Percentiles rank a stretch among this genome's conserved stretches.
Evolutionary conservation across 2,797 vertebrate species (phyloP).

Genomic region (Mareca strepera): DNA sequence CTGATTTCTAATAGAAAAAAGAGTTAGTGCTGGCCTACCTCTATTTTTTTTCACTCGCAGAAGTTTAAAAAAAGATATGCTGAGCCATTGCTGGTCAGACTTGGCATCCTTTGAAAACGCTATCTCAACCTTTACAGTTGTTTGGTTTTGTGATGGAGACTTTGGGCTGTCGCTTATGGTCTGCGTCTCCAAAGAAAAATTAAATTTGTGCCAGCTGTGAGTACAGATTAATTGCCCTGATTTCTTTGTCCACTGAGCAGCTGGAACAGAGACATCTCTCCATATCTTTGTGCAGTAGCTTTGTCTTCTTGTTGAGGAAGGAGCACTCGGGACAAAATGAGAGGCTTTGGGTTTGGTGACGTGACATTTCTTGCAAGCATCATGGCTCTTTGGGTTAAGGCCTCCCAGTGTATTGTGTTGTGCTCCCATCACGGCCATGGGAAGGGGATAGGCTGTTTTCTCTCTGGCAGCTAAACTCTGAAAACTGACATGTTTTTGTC

Average conservation of each 20-base stretch:
- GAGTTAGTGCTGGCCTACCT: background rate
- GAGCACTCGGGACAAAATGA: background rate
- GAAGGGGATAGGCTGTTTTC: background rate
- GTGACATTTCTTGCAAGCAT: background rate
- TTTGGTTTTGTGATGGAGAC: background rate
- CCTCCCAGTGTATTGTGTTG: background rate
- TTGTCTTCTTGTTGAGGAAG: background rate
- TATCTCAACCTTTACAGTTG: background rate
- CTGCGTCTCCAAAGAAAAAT: background rate
- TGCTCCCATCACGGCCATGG: background rate
- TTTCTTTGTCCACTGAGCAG: background rate
- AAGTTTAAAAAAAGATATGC: background rate
- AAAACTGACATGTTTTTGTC: background rate
- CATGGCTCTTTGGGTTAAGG: background rate
- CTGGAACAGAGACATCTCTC: background rate
- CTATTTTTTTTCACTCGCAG: background rate
- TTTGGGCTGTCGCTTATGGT: background rate
- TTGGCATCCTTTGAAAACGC: background rate
- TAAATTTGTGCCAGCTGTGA: background rate
- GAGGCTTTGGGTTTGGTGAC: background rate
- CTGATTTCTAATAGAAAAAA: slow-evolving; percentile 42
- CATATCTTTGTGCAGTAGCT: background rate
- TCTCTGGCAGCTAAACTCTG: background rate
- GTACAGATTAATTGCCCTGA: background rate
- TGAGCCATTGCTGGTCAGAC: background rate